Base-by-base conservation (phyloP, 2,797 vertebrate genomes). In the Telmatherina bonti region DNA sequence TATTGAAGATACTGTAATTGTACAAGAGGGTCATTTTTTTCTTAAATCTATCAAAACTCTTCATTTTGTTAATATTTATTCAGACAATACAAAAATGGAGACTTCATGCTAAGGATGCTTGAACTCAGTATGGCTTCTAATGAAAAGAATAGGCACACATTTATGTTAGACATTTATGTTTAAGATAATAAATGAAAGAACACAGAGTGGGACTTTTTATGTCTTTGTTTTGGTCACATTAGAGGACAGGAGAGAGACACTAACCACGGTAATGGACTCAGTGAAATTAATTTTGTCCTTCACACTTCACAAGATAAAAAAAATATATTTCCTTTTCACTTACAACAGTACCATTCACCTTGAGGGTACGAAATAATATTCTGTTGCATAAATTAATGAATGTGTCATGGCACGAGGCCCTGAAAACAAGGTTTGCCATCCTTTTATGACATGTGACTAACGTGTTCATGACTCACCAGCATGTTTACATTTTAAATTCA, bases 151-250 rank as follows among this genome's bases (percentile, higher is more conserved):
- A 52, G 66, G 58, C 60, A 20, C 22, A 13, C 26, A 0, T 56
- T 53, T 29, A 7, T 31, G 31, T 67, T 58, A 73, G 54, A 56
- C 45, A 30, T 72, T 22, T 57, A 56, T 38, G 53, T n/a, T 35
- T 68, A 12, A 62, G 78, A 27, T 15, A 43, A 30, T 53, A 62
- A 69, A 60, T 5, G 16, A 36, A 24, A 62, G 56, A 60, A 68
- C 51, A 33, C 57, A 36, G 61, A 69, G 31, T 24, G 59, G 51
- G 18, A 33, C 57, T 38, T 2, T 65, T 12, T 62, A n/a, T 67
- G 4, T 49, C n/a, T 61, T n/a, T 36, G 22, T 69, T 57, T 61
- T 56, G 26, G 22, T 64, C 41, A 82, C 62, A 67, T 85, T 76
- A 72, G 61, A 36, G 51, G 5, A 45, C n/a, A n/a, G n/a, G n/a